Base-by-base conservation (phyloP, 2,113 vertebrate genomes). In the Dendrocopos noguchii region DNA sequence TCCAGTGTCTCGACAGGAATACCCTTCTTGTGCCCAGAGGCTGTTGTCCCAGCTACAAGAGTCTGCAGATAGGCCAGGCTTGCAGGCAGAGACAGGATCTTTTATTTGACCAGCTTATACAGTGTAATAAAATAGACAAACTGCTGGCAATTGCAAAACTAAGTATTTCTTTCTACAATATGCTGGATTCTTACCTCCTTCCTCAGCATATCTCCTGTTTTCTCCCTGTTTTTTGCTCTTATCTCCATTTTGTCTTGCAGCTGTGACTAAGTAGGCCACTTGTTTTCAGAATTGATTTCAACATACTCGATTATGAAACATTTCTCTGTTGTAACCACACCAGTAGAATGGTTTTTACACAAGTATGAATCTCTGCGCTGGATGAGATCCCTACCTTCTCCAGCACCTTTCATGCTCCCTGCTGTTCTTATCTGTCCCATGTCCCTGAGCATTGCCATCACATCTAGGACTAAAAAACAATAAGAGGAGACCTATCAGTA, bases 321-420 rank as follows among this genome's bases (percentile, higher is more conserved):
- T 9, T 15, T 53, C n/a, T 12, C 50, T 50, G 11, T 1, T 52
- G n/a, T 34, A 59, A 39, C 19, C 77, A 72, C 64, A 60, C 27
- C 22, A n/a, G 22, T 5, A 12, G 29, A 46, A 2, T 5, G 8
- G 0, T 67, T 68, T 72, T 29, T n/a, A 47, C 11, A 28, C 10
- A 60, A 50, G 25, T 31, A 67, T 0, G 1, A 50, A 8, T 3
- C 50, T n/a, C 60, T 57, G 39, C 20, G 6, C 46, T 14, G 46
- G 70, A 15, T 33, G 19, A 25, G 15, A 17, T 47, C n/a, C 59
- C 25, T 52, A 3, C 64, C 46, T 71, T 21, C 55, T 19, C 50
- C 10, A 57, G 47, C 55, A 81, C 31, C 57, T 57, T 27, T 28
- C 80, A 46, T 15, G 46, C 9, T 25, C 47, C 21, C 77, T 66